Conservation (phyloP, 1,140 invertebrate species). For the Schlechtendalia chinensis region DNA sequence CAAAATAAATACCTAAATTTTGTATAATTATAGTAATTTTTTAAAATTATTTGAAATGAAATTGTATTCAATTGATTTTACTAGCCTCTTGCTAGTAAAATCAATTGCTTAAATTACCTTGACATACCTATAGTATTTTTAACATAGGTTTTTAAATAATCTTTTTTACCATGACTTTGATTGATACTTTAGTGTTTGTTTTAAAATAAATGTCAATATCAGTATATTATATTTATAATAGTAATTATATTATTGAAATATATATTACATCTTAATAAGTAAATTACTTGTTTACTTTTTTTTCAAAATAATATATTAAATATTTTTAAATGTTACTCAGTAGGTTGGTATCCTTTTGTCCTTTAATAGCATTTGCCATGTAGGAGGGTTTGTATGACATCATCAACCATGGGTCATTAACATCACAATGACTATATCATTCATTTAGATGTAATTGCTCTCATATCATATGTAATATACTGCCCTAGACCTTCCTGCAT, state of each 20-base stretch:
- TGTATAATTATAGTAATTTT: too few species aligned
- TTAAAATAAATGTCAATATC: not conserved
- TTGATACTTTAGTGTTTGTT: not conserved
- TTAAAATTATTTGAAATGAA: too few species aligned
- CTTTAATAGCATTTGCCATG: constrained; percentile 22
- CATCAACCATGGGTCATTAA: constrained; percentile 42
- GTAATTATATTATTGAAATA: not conserved
- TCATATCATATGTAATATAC: constrained; percentile 24
- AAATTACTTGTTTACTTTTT: not conserved
- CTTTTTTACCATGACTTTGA: not conserved
- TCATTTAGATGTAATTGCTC: constrained; percentile 25
- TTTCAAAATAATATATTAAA: not conserved
- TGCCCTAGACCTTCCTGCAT: constrained; percentile 37
- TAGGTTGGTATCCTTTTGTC: constrained; percentile 34
- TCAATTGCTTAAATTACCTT: not conserved
- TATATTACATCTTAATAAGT: not conserved
- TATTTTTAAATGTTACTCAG: not conserved
- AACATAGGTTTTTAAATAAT: too few species aligned
- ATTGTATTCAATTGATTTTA: too few species aligned
- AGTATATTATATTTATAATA: not conserved
- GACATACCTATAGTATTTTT: not conserved
- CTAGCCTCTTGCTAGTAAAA: not conserved
- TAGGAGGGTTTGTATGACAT: constrained; percentile 43
- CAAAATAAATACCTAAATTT: too few species aligned
- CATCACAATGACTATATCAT: constrained; percentile 31